A percentile compares a stretch with the other conserved stretches of the same genome.
These are phyloP conservation scores for Colaptes auratus DNA, from an alignment of 2,113 vertebrate species.

Conservation along the genomic window DNA sequence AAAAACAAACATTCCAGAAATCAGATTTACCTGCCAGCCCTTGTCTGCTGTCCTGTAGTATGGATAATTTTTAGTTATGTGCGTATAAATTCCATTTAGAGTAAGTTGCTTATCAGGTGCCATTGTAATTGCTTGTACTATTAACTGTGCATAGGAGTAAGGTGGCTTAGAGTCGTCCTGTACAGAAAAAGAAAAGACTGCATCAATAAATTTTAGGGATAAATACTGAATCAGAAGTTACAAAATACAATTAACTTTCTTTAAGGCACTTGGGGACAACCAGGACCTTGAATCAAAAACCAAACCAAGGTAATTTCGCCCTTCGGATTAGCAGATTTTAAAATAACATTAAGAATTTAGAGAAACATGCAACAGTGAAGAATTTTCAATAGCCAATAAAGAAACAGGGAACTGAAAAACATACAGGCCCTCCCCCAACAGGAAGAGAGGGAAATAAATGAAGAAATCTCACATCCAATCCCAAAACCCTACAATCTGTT, in stretches of 20 bases:
- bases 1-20: not conserved
- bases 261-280: rapidly evolving
- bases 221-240: not conserved
- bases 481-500: not conserved
- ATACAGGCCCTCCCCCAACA: not conserved
- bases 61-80: conserved; percentile 97
- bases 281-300: not conserved
- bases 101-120: conserved; percentile 95
- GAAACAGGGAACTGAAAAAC: not conserved
- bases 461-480: not conserved
- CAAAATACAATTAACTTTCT: not conserved
- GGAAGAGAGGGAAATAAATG: not conserved
- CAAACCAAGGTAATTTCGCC: not conserved
- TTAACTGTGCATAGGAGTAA: conserved; percentile 95
- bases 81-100: conserved; percentile 95
- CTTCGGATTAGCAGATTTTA: not conserved
- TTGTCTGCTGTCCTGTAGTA: conserved; percentile 98
- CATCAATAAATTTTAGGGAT: not conserved
- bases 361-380: not conserved
- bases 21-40: conserved; percentile 91
- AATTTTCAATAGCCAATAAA: not conserved
- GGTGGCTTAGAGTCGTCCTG: conserved; percentile 97
- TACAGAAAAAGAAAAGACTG: not conserved
- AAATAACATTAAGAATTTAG: not conserved
- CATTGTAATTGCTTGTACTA: conserved; percentile 97